Conservation (phyloP, 2,113 vertebrate genomes). For the Dendropsophus ebraccatus region DNA sequence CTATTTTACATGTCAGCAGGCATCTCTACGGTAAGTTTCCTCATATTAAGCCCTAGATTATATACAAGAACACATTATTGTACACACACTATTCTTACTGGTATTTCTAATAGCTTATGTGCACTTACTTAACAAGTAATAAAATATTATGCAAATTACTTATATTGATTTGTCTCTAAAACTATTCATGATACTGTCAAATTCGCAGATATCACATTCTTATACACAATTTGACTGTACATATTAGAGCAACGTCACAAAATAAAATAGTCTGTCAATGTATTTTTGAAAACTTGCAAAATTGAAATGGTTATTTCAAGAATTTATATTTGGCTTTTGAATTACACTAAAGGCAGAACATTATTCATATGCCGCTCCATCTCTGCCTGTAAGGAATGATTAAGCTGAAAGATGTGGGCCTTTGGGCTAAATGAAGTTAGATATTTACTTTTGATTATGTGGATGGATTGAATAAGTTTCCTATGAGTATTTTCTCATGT, state of each 20-base stretch:
- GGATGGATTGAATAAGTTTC: slow-evolving; percentile 30
- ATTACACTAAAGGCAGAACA: slow-evolving; percentile 19
- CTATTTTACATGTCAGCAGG: no score
- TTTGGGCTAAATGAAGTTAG: slow-evolving; percentile 34
- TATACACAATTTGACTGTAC: background rate
- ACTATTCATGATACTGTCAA: background rate
- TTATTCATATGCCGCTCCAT: background rate
- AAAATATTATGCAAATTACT: background rate
- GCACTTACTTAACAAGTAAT: background rate
- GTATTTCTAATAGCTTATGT: background rate
- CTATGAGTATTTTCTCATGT: slow-evolving; percentile 4
- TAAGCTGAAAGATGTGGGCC: slow-evolving; percentile 25
- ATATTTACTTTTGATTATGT: slow-evolving; percentile 39
- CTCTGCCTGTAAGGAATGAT: slow-evolving; percentile 20
- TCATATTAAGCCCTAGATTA: no score
- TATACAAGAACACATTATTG: background rate
- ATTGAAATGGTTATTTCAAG: slow-evolving; percentile 3
- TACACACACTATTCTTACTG: background rate
- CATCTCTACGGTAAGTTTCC: no score
- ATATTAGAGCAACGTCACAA: background rate
- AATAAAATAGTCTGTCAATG: slow-evolving; percentile 26
- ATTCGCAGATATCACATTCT: background rate
- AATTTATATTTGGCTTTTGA: slow-evolving; percentile 28
- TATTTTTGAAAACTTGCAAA: slow-evolving; percentile 13
- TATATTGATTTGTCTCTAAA: background rate